Base-by-base conservation (phyloP, 1,140 invertebrate genomes). In the Rhopalosiphum maidis region DNA sequence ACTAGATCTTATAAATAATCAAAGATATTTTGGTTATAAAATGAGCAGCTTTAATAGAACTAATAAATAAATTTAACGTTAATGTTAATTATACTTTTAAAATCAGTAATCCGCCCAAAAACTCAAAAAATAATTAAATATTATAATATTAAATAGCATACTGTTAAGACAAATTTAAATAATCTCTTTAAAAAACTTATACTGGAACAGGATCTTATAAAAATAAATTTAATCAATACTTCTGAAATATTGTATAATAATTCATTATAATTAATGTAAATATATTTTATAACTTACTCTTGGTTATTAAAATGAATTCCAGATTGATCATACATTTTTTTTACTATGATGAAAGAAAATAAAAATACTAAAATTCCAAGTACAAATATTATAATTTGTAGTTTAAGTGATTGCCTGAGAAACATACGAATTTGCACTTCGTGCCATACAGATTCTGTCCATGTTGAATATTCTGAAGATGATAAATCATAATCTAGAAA, bases 361-460 rank as follows among this genome's bases (percentile, higher is more conserved):
- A 96, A 94, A 91, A 97, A 96, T 82, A 97, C 96, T 22, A 96
- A 94, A 35, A 96, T 95, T 77, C 98, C 98, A 30, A 96, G 94
- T 30, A 96, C 95, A 30, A 98, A 95, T 21, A 97, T 97, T 18
- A 96, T 94, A 25, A 96, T 95, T 95, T 98, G 97, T 90, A 97
- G 97, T 82, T 95, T 95, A 87, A 96, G 95, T 60, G 97, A 96
- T 90, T 98, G 97, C 94, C 97, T 96, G 15, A 99, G 95, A 95
- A 99, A 99, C 95, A 99, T 97, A 93, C 97, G 96, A 46, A 98
- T 96, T 93, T 96, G 96, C 93, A 98, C 96, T 37, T 96, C 95
- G 60, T 96, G 95, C 98, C 98, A 99, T 23, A 97, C 96, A 6
- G 98, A 98, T 96, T 99, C 98, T 41, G 98, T 98, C 98, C 98